Evolutionary conservation across 2,888 invertebrate genomes (phyloP).

Genomic region (Mesorhabditis belari): DNA sequence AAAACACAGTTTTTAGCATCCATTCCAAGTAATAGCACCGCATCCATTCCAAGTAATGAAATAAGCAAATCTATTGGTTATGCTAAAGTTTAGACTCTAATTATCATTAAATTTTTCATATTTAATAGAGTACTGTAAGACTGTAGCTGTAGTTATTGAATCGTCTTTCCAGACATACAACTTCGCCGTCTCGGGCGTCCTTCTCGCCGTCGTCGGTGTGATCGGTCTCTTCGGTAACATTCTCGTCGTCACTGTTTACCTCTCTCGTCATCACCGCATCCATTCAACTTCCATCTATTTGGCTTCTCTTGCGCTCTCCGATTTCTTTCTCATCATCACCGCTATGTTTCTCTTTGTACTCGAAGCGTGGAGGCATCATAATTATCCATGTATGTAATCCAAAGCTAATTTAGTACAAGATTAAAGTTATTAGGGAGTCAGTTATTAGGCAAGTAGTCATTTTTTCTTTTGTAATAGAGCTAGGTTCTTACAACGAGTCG

Average conservation of each 20-base stretch:
- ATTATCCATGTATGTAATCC: constrained; percentile 41
- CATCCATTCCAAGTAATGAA: not conserved
- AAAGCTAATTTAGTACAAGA: not conserved
- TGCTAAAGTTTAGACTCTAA: no score
- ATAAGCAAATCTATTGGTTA: no score
- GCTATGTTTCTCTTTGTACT: constrained; percentile 52
- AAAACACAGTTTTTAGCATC: no score
- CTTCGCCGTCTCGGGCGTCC: constrained; percentile 43
- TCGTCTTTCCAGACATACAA: constrained; percentile 41
- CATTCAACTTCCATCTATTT: constrained; percentile 48
- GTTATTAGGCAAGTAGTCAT: no score
- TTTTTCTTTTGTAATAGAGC: not conserved
- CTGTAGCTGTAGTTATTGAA: not conserved
- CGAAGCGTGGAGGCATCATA: constrained; percentile 51
- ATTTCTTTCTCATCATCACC: constrained; percentile 48
- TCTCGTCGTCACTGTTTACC: constrained; percentile 44
- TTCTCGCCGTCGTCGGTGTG: constrained; percentile 43
- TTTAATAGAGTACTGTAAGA: not conserved
- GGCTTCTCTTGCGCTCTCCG: constrained; percentile 43
- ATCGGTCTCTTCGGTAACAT: constrained; percentile 44
- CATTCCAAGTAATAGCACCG: not conserved
- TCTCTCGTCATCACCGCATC: constrained; percentile 24
- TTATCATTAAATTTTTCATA: not conserved
- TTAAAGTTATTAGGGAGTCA: not conserved
- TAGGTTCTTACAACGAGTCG: no score